These are phyloP conservation scores for Hirundo rustica DNA, from an alignment of 2,797 vertebrate genomes.

Conservation along the genomic window DNA sequence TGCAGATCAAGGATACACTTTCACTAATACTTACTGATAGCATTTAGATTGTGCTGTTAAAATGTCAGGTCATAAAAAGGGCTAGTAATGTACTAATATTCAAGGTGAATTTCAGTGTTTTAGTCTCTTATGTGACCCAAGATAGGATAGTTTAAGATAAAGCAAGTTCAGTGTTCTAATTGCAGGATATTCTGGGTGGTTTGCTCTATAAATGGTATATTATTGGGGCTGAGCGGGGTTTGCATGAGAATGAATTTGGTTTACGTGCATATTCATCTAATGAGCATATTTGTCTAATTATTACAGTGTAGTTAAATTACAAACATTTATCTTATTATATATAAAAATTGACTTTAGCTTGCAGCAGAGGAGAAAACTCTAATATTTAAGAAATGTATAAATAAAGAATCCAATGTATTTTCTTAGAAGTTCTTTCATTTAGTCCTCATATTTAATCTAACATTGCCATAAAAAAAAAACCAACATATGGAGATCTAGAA, in stretches of 20 bases:
- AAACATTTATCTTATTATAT: conserved; percentile 23
- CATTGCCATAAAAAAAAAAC: not conserved
- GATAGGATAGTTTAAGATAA: conserved; percentile 64
- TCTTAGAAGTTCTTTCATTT: not conserved
- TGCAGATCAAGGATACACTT: conserved; percentile 78
- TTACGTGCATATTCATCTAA: conserved; percentile 38
- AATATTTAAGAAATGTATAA: not conserved
- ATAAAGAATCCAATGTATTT: not conserved
- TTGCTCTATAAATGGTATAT: conserved; percentile 36
- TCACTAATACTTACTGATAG: conserved; percentile 73
- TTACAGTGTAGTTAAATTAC: conserved; percentile 44
- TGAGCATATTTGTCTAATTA: not conserved
- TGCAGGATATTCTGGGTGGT: conserved; percentile 39
- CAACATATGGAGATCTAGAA: not conserved
- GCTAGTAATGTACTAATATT: conserved; percentile 70
- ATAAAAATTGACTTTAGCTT: not conserved
- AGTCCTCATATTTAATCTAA: not conserved
- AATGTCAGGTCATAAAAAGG: conserved; percentile 78
- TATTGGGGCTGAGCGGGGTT: not conserved
- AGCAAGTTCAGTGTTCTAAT: conserved; percentile 60
- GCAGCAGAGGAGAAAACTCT: not conserved
- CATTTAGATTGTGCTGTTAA: conserved; percentile 76
- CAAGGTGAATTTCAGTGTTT: conserved; percentile 77
- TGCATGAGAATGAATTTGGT: conserved; percentile 40
- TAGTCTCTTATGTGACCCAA: conserved; percentile 34